Evolutionary conservation across 2,113 vertebrate species (phyloP).

Genomic region (Rhabdomys dilectus): DNA sequence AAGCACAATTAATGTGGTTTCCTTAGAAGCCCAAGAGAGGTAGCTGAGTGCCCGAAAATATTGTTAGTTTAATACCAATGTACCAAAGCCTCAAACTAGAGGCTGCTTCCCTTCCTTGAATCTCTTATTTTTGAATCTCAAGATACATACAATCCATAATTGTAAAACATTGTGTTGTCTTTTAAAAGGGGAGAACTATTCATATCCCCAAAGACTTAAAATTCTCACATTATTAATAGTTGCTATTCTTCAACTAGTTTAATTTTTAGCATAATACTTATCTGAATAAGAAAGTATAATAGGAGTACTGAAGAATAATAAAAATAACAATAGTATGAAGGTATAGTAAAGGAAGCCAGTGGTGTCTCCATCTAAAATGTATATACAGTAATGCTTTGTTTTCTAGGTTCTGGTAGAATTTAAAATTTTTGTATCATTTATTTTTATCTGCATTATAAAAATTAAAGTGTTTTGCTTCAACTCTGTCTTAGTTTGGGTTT

Average conservation of each 20-base stretch:
- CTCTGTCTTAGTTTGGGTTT: too few species aligned
- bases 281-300: not conserved
- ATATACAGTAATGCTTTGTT: not conserved
- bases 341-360: not conserved
- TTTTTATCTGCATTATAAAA: conserved; percentile 26
- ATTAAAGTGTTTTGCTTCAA: not conserved
- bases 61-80: not conserved
- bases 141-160: not conserved
- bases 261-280: conserved; percentile 9
- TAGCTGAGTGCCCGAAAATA: not conserved
- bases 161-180: not conserved
- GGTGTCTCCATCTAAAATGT: not conserved
- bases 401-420: not conserved
- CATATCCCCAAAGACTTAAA: not conserved
- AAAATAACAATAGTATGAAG: not conserved
- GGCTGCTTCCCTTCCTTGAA: not conserved
- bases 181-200: not conserved
- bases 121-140: not conserved
- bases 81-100: not conserved
- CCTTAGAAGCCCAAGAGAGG: conserved; percentile 11
- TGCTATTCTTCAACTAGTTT: not conserved
- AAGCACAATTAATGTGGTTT: not conserved
- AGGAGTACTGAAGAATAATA: not conserved
- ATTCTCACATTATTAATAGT: not conserved
- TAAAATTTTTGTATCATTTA: not conserved